These are phyloP conservation scores for Portevinia maculata DNA, from an alignment of 2,888 invertebrate species.

Conservation along the genomic window DNA sequence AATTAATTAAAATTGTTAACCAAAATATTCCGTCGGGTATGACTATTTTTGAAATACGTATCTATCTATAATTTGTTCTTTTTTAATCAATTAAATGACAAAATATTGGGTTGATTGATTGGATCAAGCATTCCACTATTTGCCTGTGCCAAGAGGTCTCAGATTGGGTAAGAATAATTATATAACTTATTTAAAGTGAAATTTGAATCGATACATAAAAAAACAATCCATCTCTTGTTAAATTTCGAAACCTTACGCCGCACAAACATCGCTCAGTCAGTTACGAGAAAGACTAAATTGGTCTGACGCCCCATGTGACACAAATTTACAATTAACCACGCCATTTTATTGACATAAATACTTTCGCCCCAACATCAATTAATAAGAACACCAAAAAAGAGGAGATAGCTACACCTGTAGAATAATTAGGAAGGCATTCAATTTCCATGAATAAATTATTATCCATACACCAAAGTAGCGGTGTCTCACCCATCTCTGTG, in stretches of 20 bases:
- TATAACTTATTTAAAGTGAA: too few species aligned
- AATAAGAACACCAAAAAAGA: conserved; percentile 25
- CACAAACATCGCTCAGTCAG: neutral
- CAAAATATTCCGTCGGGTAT: too few species aligned
- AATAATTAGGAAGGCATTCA: conserved; percentile 65
- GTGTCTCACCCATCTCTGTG: conserved; percentile 63
- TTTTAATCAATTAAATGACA: too few species aligned
- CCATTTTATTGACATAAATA: conserved; percentile 33
- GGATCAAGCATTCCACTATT: too few species aligned
- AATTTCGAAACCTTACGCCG: neutral
- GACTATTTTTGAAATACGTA: too few species aligned
- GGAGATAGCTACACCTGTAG: conserved; percentile 49
- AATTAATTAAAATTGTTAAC: too few species aligned
- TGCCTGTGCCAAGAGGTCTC: too few species aligned
- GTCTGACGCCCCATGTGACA: conserved; percentile 7
- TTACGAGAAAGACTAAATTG: neutral
- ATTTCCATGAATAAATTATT: conserved; percentile 63
- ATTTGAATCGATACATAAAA: neutral
- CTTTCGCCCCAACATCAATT: conserved; percentile 58
- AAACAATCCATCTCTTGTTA: neutral
- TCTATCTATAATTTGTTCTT: too few species aligned
- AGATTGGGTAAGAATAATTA: too few species aligned
- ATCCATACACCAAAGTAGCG: neutral
- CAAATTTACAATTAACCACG: neutral
- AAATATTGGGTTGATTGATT: too few species aligned